Base-by-base conservation (phyloP, 2,113 vertebrate species). In the Petromus typicus region DNA sequence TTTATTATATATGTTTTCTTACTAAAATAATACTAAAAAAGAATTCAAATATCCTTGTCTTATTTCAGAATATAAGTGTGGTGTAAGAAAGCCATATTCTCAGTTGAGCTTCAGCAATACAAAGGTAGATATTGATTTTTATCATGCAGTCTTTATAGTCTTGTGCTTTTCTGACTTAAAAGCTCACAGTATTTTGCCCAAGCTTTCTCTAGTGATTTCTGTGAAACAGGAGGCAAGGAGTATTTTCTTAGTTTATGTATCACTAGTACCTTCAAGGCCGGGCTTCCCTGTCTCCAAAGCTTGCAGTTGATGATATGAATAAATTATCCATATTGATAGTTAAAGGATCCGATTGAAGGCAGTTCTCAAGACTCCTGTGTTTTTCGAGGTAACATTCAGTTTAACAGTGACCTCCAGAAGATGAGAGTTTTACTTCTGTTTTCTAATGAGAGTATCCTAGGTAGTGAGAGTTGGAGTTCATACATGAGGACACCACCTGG, bases 211-310 rank as follows among this genome's bases (percentile, higher is more conserved):
- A 22, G 82, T 69, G 40, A 45, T 56, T 83, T 4, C 89, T 92
- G 18, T 43, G 27, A 95, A 96, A 63, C 0, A 66, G 14, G 40
- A 87, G 32, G 7, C 5, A 45, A 20, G 59, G 11, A 10, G 48
- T 85, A n/a, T 94, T 93, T 87, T 40, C 57, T 76, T 80, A n/a
- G 64, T 43, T 88, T 93, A 87, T 79, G 86, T 94, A 76, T 32
- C 2, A 34, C 11, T 1, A 34, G 3, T 69, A 91, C 93, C 51
- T 94, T 83, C 82, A 95, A 89, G 79, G 57, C 25, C 95, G 67
- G 22, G 30, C 57, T 93, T 86, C 18, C 66, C 0, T 83, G 61
- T 5, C 37, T 90, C 63, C 45, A 78, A 94, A 95, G 45, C 3
- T 67, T 91, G 48, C 27, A 92, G 43, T 12, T 76, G n/a, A 22